phyloP scores from a whole-genome alignment of 2,113 vertebrate genomes.

The Ailuropoda melanoleuca region DNA sequence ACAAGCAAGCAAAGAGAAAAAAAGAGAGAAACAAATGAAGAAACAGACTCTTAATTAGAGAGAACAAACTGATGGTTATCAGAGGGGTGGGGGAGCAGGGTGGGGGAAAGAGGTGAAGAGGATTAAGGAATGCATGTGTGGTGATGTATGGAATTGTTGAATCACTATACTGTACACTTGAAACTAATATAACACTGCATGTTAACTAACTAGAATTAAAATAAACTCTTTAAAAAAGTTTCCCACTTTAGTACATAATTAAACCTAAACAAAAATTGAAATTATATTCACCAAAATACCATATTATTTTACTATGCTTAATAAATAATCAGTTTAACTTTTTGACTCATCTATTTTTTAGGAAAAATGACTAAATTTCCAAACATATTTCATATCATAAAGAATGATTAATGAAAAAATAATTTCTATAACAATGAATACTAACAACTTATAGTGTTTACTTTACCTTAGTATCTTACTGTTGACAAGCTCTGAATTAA shows the following conservation, averaged over 20 bases:
- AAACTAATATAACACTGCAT: not conserved
- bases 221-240: not conserved
- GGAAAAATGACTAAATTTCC: not conserved
- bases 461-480: not conserved
- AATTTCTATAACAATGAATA: not conserved
- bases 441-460: not conserved
- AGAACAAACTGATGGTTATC: not conserved
- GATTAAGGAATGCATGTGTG: not conserved
- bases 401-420: not conserved
- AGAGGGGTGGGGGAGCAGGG: not conserved
- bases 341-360: not conserved
- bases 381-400: not conserved
- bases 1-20: not conserved
- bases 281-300: not conserved
- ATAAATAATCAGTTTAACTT: not conserved
- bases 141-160: not conserved
- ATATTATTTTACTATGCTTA: not conserved
- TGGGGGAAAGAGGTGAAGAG: not conserved
- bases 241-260: not conserved
- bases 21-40: not conserved
- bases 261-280: not conserved
- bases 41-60: not conserved
- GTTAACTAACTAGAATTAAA: not conserved
- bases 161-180: not conserved
- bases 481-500: not conserved